phyloP scores from a whole-genome alignment of 1,140 invertebrate species.

The Microplitis demolitor region DNA sequence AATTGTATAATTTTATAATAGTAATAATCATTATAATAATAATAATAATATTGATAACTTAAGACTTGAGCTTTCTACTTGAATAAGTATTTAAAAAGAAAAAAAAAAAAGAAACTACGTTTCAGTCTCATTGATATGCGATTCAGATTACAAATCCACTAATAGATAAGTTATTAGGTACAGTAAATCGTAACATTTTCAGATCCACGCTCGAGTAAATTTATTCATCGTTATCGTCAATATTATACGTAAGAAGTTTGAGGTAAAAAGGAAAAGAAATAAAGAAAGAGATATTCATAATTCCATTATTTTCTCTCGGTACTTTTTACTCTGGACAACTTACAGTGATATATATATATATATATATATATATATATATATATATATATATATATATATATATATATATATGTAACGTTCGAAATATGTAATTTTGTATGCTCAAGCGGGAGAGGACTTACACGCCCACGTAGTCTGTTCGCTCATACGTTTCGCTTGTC shows the following conservation, averaged over 20 bases:
- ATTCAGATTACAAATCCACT: neutral
- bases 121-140: slow-evolving; percentile 20
- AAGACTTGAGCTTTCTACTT: neutral
- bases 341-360: neutral
- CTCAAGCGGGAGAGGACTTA: slow-evolving; percentile 32
- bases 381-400: slow-evolving; percentile 24
- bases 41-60: neutral
- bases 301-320: slow-evolving; percentile 37
- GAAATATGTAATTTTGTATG: slow-evolving; percentile 53
- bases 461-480: slow-evolving; percentile 42
- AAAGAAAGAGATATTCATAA: slow-evolving; percentile 10
- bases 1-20: too few relatives aligned
- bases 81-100: neutral
- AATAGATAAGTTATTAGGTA: neutral
- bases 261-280: too few relatives aligned
- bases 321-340: slow-evolving; percentile 16
- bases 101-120: slow-evolving; percentile 10
- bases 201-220: slow-evolving; percentile 49
- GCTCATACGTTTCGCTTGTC: slow-evolving; percentile 39
- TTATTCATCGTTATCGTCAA: slow-evolving; percentile 24
- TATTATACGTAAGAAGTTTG: too few relatives aligned
- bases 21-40: too few relatives aligned
- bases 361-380: neutral
- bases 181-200: slow-evolving; percentile 33
- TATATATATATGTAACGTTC: slow-evolving; percentile 26